phyloP scores from a whole-genome alignment of 2,888 invertebrate species.

The Helleia helle region DNA sequence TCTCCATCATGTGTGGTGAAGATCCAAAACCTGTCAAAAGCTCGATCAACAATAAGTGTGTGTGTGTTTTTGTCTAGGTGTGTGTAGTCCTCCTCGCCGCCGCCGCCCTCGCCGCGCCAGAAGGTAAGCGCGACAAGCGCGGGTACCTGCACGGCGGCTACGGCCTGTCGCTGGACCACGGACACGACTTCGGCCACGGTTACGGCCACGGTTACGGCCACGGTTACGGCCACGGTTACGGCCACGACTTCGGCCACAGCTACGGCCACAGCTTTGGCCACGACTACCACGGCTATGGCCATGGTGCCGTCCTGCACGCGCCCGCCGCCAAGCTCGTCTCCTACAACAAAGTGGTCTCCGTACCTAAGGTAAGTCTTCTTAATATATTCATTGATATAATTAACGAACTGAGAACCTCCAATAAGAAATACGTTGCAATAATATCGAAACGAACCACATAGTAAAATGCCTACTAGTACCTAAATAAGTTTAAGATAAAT shows the following conservation, averaged over 20 bases:
- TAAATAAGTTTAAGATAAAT: no score
- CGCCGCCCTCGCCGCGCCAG: conserved; percentile 25
- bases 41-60: no score
- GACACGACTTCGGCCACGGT: conserved; percentile 9
- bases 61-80: conserved; percentile 16
- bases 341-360: conserved; percentile 32
- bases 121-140: conserved; percentile 30
- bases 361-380: not conserved
- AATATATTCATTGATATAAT: not conserved
- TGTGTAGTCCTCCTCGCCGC: conserved; percentile 26
- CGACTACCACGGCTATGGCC: conserved; percentile 21
- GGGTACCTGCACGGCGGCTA: conserved; percentile 25
- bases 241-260: no score
- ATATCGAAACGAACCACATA: no score
- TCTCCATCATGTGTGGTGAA: no score
- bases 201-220: conserved; percentile 17
- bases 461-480: no score
- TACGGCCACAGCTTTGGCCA: conserved; percentile 15
- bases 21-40: no score
- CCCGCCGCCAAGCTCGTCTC: conserved; percentile 27
- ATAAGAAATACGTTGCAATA: no score
- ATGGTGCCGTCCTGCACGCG: conserved; percentile 22
- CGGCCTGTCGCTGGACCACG: conserved; percentile 5
- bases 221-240: conserved; percentile 16
- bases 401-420: no score